Evolutionary conservation across 2,888 invertebrate species (phyloP).

Genomic region (Troglohyphantes excavatus): DNA sequence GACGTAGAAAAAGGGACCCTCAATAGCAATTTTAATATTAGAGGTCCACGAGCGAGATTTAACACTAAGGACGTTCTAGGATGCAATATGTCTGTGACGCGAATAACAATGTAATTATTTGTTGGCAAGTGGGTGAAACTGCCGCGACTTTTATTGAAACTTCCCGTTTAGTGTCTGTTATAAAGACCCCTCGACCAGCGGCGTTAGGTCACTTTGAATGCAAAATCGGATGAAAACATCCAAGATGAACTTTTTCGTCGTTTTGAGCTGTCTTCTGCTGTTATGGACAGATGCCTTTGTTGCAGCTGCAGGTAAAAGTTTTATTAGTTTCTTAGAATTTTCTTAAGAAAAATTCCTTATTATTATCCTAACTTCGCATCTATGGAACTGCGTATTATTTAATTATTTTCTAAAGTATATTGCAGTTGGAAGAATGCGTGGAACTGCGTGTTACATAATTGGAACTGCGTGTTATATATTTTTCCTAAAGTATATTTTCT

Average conservation of each 20-base stretch:
- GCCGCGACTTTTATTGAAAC: neutral
- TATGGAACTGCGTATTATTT: too few relatives aligned
- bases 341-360: too few relatives aligned
- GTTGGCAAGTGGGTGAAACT: neutral
- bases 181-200: neutral
- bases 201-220: neutral
- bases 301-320: neutral
- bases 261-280: neutral
- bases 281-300: neutral
- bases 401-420: too few relatives aligned
- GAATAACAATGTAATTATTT: constrained; percentile 3
- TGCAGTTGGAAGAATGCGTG: too few relatives aligned
- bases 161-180: constrained; percentile 19
- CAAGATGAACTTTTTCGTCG: neutral
- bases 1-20: too few relatives aligned
- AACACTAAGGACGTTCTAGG: neutral
- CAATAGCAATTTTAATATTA: too few relatives aligned
- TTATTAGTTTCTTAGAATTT: too few relatives aligned
- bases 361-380: too few relatives aligned
- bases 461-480: too few relatives aligned
- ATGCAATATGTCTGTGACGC: neutral
- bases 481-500: too few relatives aligned
- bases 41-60: too few relatives aligned
- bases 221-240: neutral
- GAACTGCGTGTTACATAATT: too few relatives aligned